Evolutionary conservation across 2,113 vertebrate species (phyloP).

Genomic region (Thymallus thymallus): DNA sequence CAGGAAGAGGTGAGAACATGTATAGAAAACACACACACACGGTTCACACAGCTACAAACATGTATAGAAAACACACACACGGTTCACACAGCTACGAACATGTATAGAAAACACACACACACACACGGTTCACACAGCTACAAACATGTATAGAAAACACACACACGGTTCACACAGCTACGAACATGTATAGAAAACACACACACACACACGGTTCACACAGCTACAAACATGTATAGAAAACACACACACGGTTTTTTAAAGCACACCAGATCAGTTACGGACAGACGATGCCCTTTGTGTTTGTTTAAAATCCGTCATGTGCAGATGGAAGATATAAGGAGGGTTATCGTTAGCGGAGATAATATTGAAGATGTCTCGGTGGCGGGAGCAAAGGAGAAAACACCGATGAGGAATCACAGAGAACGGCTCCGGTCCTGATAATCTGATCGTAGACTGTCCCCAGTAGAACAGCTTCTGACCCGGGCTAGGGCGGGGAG

Average conservation of each 20-base stretch:
- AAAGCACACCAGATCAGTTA: slow-evolving; percentile 18
- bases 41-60: no score
- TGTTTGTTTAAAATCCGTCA: slow-evolving; percentile 66
- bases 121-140: neutral
- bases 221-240: no score
- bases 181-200: no score
- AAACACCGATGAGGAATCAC: neutral
- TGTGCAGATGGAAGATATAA: slow-evolving; percentile 32
- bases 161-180: no score
- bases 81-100: slow-evolving; percentile 27
- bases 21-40: no score
- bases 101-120: slow-evolving; percentile 1
- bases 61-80: no score
- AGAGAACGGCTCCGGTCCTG: slow-evolving; percentile 16
- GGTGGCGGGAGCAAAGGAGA: neutral
- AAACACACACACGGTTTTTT: no score
- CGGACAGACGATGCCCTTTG: slow-evolving; percentile 22
- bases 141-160: no score
- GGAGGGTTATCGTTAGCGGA: slow-evolving; percentile 48
- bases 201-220: no score
- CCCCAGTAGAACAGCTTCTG: slow-evolving; percentile 8
- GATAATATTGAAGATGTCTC: slow-evolving; percentile 27
- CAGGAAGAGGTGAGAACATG: no score
- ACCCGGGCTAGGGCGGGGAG: slow-evolving; percentile 60
- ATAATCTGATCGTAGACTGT: slow-evolving; percentile 28